Evolutionary conservation across 30 jellyfish, hydroid and myxozoan species (phyloP).

Genomic region (Pseudorhiza aurosa): DNA sequence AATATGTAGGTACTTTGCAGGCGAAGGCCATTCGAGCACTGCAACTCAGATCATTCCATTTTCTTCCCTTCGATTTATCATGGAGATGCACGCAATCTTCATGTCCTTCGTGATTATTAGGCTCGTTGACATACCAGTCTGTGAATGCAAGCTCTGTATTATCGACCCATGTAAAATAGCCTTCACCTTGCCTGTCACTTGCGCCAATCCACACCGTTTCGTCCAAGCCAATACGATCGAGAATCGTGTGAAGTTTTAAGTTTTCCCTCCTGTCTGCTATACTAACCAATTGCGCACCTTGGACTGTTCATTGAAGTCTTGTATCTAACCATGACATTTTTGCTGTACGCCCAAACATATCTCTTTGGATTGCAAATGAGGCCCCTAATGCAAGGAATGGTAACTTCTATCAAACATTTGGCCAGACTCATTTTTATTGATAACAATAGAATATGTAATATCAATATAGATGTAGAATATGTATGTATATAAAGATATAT

Average conservation of each 20-base stretch:
- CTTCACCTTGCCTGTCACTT: neutral
- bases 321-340: constrained; percentile 35
- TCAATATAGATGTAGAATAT: too few species aligned
- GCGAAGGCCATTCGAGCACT: neutral
- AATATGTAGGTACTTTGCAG: neutral
- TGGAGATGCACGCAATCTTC: constrained; percentile 25
- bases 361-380: too few species aligned
- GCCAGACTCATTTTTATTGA: too few species aligned
- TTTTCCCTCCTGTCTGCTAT: constrained; percentile 1
- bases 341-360: too few species aligned
- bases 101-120: neutral
- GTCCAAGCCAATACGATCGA: neutral
- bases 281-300: constrained; percentile 26
- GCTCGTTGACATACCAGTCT: neutral
- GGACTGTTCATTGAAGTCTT: neutral
- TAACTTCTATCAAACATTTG: too few species aligned
- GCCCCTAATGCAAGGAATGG: too few species aligned
- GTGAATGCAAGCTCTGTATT: neutral
- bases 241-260: neutral
- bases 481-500: too few species aligned
- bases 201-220: constrained; percentile 7
- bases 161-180: neutral
- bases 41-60: neutral
- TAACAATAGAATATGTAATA: too few species aligned
- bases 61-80: neutral